These are phyloP conservation scores for Eupristina koningsbergeri DNA, from an alignment of 1,140 invertebrate species.

Conservation along the genomic window DNA sequence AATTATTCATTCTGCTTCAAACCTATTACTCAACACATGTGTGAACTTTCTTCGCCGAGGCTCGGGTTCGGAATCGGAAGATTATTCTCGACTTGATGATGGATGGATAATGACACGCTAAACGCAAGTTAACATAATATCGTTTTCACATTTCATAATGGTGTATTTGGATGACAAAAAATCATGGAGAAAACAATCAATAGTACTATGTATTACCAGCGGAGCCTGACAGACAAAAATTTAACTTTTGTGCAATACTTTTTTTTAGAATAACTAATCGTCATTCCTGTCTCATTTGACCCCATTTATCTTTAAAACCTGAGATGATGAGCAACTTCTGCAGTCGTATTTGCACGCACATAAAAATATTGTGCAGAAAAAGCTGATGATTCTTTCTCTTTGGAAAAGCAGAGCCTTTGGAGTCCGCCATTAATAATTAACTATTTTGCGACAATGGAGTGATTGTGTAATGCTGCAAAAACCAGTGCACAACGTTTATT, in stretches of 20 bases:
- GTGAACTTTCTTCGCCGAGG: too few species aligned
- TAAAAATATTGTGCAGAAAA: not conserved
- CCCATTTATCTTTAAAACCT: slow-evolving; percentile 20
- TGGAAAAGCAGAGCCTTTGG: not conserved
- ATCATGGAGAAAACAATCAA: not conserved
- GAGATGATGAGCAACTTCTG: slow-evolving; percentile 6
- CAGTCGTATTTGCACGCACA: not conserved
- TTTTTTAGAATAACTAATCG: slow-evolving; percentile 17
- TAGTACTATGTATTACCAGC: not conserved
- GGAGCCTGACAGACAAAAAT: not conserved
- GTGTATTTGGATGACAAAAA: not conserved
- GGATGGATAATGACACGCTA: too few species aligned
- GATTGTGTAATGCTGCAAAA: not conserved
- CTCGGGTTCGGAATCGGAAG: too few species aligned
- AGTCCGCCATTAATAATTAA: not conserved
- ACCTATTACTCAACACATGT: too few species aligned
- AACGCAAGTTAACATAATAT: too few species aligned
- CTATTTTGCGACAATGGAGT: not conserved
- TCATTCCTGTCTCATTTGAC: slow-evolving; percentile 18
- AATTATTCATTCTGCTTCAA: too few species aligned
- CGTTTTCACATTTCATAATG: not conserved
- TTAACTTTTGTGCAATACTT: not conserved
- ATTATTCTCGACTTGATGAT: too few species aligned
- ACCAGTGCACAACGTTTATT: not conserved
- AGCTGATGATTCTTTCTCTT: too few species aligned